Conservation (phyloP, 1,140 invertebrate genomes). For the Dinoponera quadriceps region DNA sequence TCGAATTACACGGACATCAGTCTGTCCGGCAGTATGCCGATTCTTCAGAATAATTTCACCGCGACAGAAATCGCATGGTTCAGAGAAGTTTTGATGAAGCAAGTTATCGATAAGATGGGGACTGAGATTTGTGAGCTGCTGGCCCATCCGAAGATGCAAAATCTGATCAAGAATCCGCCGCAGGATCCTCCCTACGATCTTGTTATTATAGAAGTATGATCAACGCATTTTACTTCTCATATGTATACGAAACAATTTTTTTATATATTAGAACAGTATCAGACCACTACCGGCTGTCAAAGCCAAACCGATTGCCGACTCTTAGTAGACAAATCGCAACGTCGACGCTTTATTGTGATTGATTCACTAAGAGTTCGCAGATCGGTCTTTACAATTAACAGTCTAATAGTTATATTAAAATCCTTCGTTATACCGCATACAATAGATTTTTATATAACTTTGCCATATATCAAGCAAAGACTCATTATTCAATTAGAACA, state of each 20-base stretch:
- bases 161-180: slow-evolving; percentile 61
- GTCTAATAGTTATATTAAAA: too few relatives aligned
- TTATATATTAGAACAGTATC: too few relatives aligned
- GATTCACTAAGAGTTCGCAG: too few relatives aligned
- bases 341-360: too few relatives aligned
- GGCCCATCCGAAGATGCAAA: not conserved
- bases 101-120: not conserved
- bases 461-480: too few relatives aligned
- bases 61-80: not conserved
- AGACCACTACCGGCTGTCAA: too few relatives aligned
- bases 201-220: slow-evolving; percentile 65
- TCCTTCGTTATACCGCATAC: too few relatives aligned
- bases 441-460: too few relatives aligned
- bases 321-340: too few relatives aligned
- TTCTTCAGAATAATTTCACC: slow-evolving; percentile 34
- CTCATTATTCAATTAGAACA: too few relatives aligned
- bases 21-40: slow-evolving; percentile 58
- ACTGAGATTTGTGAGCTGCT: slow-evolving; percentile 45
- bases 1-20: slow-evolving; percentile 80
- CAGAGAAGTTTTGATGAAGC: accelerated
- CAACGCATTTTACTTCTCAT: not conserved
- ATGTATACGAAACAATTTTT: not conserved
- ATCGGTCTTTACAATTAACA: too few relatives aligned
- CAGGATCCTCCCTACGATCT: slow-evolving; percentile 72
- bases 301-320: too few relatives aligned